Evolutionary conservation across 2,797 vertebrate species (phyloP), one percentile per base, ranked within the genome.

Genomic region (Myiotriccus ornatus): DNA sequence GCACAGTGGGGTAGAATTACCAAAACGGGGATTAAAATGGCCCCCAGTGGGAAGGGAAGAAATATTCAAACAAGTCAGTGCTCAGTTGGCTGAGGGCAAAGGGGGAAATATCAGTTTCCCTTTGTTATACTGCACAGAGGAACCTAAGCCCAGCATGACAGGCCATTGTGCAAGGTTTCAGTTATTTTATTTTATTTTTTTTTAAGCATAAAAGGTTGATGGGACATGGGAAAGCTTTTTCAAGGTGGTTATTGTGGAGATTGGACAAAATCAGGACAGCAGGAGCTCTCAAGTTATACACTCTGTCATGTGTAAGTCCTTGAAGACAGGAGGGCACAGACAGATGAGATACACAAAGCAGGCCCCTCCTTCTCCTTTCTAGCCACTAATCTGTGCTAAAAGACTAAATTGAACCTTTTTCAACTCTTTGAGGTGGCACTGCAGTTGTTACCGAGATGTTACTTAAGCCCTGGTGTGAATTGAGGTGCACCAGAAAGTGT

Each of bases 1-100:
- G 90, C 74, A 39, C 90, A 91, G 86, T 78, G 93, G 96, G 95
- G 91, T 94, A 93, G 90, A 95, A 95, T 97, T 97, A 97, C 91
- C 67, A 70, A 96, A 93, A 94, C 0, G 30, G 46, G 85, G 70
- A 96, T 88, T 93, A 70, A 93, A 91, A 90, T 62, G 70, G 80
- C 63, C 94, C 89, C 90, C 60, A 79, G 83, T 73, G 91, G 69
- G 89, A 88, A 70, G 63, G 80, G 76, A 81, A 94, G 70, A 93
- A 94, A 84, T 64, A 84, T 39, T 94, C 56, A 23, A 77, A 82
- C 43, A 62, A 63, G 60, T 70, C 56, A 57, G 64, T 35, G 67
- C 80, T 95, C 87, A 78, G 55, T 14, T 76, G 77, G 76, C 65
- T 37, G 63, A 94, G 77, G 46, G 77, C 60, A 21, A 28, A 34